Conservation (phyloP, 2,888 invertebrate genomes). For the Suillia variegata region DNA sequence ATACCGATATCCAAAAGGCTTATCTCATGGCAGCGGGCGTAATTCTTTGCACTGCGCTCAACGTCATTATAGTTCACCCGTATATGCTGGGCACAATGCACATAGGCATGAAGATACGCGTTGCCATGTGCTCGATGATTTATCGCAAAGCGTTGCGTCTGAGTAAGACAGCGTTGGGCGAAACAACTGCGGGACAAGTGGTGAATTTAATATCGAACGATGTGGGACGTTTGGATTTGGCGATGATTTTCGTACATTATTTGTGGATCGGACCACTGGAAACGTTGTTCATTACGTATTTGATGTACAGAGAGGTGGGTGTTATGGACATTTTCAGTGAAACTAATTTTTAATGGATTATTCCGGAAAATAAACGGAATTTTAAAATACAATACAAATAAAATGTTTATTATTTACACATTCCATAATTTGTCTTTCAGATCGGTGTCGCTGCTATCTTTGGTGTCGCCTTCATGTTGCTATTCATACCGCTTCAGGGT, state of each 20-base stretch:
- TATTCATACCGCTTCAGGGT: conserved; percentile 77
- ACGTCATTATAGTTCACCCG: conserved; percentile 81
- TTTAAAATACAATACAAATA: background rate
- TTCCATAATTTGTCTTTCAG: conserved; percentile 49
- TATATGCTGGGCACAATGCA: conserved; percentile 79
- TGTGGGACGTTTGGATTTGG: conserved; percentile 71
- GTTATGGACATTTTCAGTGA: background rate
- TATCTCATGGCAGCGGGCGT: conserved; percentile 78
- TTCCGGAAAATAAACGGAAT: background rate
- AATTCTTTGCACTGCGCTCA: conserved; percentile 74
- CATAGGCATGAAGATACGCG: conserved; percentile 71
- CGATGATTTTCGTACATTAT: conserved; percentile 87
- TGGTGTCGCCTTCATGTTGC: conserved; percentile 66
- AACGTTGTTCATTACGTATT: conserved; percentile 77
- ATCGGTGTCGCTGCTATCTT: conserved; percentile 65
- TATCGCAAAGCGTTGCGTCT: conserved; percentile 71
- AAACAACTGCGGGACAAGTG: conserved; percentile 76
- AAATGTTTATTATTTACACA: background rate
- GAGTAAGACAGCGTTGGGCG: conserved; percentile 74
- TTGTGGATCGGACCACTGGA: conserved; percentile 92
- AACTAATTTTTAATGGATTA: background rate
- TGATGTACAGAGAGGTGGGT: conserved; percentile 71
- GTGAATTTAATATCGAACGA: conserved; percentile 96
- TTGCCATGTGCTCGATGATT: conserved; percentile 72
- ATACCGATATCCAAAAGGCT: conserved; percentile 63